A percentile compares a stretch with the other conserved stretches of the same genome.
Conservation (phyloP, 2,888 invertebrate species). For the Dynastes hyllus region DNA sequence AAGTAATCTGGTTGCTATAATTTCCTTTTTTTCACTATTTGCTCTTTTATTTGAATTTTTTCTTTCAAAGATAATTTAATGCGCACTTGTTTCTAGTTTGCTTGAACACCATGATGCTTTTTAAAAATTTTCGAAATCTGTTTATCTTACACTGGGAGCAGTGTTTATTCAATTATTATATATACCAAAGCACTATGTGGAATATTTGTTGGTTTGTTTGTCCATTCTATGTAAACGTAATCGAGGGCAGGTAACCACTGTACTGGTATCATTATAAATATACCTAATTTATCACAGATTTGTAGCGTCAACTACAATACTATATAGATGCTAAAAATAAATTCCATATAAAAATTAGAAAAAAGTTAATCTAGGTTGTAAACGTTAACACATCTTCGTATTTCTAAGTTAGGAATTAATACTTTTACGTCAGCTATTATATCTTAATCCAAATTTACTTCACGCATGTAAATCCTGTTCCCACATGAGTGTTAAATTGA, state of each 20-base stretch:
- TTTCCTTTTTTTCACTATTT: conserved; percentile 38
- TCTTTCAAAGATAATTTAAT: conserved; percentile 37
- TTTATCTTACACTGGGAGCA: conserved; percentile 22
- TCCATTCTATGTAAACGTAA: conserved; percentile 21
- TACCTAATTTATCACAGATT: conserved; percentile 45
- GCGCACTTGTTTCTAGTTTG: conserved; percentile 42
- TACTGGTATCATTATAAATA: conserved; percentile 20
- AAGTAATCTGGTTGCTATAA: conserved; percentile 43
- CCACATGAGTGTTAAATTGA: background rate
- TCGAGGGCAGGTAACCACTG: conserved; percentile 36
- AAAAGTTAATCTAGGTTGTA: background rate
- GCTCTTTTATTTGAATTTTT: conserved; percentile 18
- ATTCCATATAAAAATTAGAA: conserved; percentile 33
- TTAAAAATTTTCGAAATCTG: background rate
- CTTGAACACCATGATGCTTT: conserved; percentile 40
- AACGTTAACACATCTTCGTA: background rate
- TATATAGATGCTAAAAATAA: conserved; percentile 26
- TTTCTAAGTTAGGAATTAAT: conserved; percentile 16
- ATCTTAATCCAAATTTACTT: conserved; percentile 23
- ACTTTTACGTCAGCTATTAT: conserved; percentile 1
- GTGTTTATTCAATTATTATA: conserved; percentile 22
- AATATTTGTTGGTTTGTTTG: conserved; percentile 4
- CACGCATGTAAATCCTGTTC: background rate
- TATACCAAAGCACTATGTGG: conserved; percentile 14
- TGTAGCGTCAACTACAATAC: conserved; percentile 34